Percentiles rank a stretch among this genome's conserved stretches.
Conservation (phyloP, 64 coral and sea anemone genomes). For the Stichodactyla mertensii region DNA sequence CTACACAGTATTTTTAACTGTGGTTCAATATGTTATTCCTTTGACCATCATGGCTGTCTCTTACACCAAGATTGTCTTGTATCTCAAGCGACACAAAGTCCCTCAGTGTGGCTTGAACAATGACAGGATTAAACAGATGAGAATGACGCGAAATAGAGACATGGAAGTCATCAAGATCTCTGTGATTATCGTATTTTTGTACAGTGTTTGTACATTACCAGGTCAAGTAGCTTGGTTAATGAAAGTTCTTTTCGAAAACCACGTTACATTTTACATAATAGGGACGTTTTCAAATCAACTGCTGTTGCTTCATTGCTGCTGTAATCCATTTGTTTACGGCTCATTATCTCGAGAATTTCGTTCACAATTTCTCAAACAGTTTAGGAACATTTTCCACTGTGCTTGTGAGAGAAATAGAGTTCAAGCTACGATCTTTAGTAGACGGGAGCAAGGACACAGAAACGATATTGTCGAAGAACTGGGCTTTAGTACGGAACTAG, state of each 20-base stretch:
- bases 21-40: not conserved
- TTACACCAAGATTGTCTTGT: conserved; percentile 15
- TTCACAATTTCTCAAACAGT: not conserved
- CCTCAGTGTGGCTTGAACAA: not conserved
- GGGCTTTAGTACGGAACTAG: too few species aligned
- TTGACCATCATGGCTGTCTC: not conserved
- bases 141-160: not conserved
- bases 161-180: not conserved
- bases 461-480: too few species aligned
- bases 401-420: not conserved
- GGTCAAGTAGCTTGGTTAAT: not conserved
- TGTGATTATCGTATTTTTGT: not conserved
- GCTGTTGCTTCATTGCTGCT: not conserved
- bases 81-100: not conserved
- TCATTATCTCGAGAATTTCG: not conserved
- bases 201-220: not conserved
- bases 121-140: not conserved
- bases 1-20: not conserved
- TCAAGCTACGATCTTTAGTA: not conserved
- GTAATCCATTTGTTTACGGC: not conserved
- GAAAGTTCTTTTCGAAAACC: not conserved
- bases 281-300: not conserved
- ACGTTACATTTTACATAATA: too few species aligned
- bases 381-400: not conserved
- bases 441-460: too few species aligned